Evolutionary conservation across 2,797 vertebrate species (phyloP), one percentile per base, ranked within the genome.

Genomic region (Chloroceryle amazona): DNA sequence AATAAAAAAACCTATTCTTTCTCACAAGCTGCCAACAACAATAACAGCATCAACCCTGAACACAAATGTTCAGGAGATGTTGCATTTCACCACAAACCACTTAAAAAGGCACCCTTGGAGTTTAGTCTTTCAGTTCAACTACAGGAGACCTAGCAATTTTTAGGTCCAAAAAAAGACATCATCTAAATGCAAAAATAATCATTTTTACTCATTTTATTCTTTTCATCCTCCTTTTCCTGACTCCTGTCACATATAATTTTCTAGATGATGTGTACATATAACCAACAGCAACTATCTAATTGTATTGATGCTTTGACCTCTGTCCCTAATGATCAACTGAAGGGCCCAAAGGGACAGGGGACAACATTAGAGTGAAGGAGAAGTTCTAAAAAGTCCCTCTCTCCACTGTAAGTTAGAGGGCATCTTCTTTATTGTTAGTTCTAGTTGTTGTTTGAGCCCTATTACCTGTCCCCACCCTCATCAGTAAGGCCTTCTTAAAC

Each of bases 271-370:
- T 58, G 46, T 65, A 72, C 47, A 17, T 74, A 72, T 58, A 91
- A 75, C 65, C 49, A 91, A 65, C 41, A 83, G 28, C 46, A 88
- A 42, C 54, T 72, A 54, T 65, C 55, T 91, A 92, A 91, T 81
- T 89, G 51, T 74, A 90, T 86, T 2, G 17, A 41, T 0, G 1
- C 23, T 90, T 90, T 86, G 79, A 93, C 85, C 89, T 83, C 72
- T 90, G 82, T 73, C 76, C 81, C 85, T 41, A 82, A 90, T 7
- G 13, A 86, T 83, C 92, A 94, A 79, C 88, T 93, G 79, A 66
- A 83, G 8, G 58, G 4, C 35, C 35, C 22, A 3, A 75, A 86
- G 51, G 68, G 65, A 62, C 26, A 86, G 35, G 1, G 41, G 71
- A 78, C 81, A 78, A 95, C 37, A 94, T 75, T 42, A 75, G 46